Evolutionary conservation across 1,140 invertebrate species (phyloP).

Genomic region (Procambarus clarkii): DNA sequence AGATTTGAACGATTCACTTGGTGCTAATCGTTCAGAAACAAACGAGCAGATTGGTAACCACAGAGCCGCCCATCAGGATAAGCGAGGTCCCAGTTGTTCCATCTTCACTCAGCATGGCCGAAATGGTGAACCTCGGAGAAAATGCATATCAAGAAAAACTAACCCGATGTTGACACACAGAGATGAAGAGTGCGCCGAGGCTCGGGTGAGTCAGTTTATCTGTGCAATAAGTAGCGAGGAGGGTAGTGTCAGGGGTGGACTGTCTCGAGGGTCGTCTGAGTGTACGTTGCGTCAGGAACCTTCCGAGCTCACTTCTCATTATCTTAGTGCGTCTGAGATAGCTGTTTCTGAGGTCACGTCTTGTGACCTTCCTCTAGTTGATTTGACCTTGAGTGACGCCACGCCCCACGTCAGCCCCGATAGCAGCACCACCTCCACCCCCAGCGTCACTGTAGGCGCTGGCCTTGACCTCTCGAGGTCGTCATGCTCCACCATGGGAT

Average conservation of each 20-base stretch:
- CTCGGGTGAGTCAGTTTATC: neutral
- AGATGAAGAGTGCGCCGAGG: neutral
- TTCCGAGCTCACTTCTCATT: constrained; percentile 1
- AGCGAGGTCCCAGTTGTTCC: neutral
- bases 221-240: neutral
- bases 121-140: neutral
- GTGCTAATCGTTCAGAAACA: neutral
- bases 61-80: neutral
- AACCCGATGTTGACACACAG: neutral
- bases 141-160: neutral
- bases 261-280: constrained; percentile 25
- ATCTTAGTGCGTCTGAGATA: constrained; percentile 46
- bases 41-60: neutral
- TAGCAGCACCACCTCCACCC: constrained; percentile 20
- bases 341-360: constrained; percentile 40
- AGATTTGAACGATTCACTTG: neutral
- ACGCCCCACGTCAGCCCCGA: constrained; percentile 47
- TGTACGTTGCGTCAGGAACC: constrained; percentile 42
- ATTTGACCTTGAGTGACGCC: constrained; percentile 41
- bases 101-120: neutral
- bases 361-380: constrained; percentile 24
- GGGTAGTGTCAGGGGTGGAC: neutral
- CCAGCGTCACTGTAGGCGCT: neutral
- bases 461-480: neutral
- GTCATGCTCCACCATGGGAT: neutral